Evolutionary conservation across 1,140 invertebrate genomes (phyloP).

Genomic region (Portunus trituberculatus): DNA sequence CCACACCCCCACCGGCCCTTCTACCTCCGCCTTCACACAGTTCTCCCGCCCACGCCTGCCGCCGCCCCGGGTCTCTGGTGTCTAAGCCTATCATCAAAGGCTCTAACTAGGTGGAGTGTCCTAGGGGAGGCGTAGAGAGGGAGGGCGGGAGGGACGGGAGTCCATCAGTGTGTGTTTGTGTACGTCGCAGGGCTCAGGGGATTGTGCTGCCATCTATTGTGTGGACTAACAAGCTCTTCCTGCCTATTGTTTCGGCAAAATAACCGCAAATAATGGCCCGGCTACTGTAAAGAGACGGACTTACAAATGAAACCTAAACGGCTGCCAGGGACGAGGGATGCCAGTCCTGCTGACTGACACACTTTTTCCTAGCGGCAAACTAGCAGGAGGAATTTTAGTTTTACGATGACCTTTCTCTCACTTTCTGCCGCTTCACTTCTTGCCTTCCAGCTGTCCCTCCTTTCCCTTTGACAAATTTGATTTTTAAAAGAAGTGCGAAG

Average conservation of each 20-base stretch:
- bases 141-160: background rate
- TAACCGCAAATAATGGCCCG: constrained; percentile 75
- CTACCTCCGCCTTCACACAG: background rate
- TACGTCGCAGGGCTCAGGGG: constrained; percentile 41
- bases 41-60: background rate
- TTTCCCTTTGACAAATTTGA: background rate
- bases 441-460: background rate
- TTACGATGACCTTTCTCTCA: background rate
- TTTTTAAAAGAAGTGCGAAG: background rate
- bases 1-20: background rate
- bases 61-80: constrained; percentile 15
- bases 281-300: constrained; percentile 73
- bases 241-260: constrained; percentile 74
- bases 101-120: constrained; percentile 45
- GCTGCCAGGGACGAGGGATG: constrained; percentile 35
- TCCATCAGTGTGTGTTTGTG: constrained; percentile 65
- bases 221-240: constrained; percentile 71
- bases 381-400: background rate
- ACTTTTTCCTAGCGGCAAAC: background rate
- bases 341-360: background rate
- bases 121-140: background rate
- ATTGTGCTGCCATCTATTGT: constrained; percentile 68
- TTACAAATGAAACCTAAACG: constrained; percentile 74
- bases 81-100: constrained; percentile 64
- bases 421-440: background rate